Conservation (phyloP, 2,113 vertebrate genomes). For the Sitta europaea region DNA sequence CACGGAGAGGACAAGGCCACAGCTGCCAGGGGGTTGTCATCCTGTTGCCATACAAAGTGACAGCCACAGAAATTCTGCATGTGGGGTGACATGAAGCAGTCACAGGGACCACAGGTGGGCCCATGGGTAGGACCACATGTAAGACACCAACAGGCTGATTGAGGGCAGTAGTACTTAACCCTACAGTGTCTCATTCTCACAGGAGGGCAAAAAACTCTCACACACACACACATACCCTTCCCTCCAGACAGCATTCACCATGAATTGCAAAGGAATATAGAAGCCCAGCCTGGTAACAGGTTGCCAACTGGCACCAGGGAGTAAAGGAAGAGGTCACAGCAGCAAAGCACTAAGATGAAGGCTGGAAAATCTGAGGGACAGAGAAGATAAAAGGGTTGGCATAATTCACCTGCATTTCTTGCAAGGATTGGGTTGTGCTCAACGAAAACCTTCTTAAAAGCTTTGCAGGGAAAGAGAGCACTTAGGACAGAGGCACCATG, state of each 20-base stretch:
- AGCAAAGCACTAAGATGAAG: neutral
- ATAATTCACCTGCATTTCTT: neutral
- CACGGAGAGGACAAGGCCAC: neutral
- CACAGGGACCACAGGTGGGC: neutral
- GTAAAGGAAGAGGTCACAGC: neutral
- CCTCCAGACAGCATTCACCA: neutral
- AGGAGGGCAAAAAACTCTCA: neutral
- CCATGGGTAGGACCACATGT: neutral
- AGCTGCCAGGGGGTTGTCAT: neutral
- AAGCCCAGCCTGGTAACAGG: neutral
- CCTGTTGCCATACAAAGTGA: neutral
- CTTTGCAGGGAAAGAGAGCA: neutral
- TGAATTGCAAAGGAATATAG: neutral
- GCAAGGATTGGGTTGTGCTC: neutral
- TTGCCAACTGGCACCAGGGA: neutral
- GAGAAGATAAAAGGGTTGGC: neutral
- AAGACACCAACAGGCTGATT: neutral
- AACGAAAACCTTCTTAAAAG: neutral
- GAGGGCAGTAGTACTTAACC: neutral
- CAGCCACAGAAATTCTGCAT: neutral
- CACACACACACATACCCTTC: fast-evolving
- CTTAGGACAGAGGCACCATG: neutral
- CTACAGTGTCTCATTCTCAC: neutral
- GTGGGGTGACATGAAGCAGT: neutral
- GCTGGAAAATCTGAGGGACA: neutral